Base-by-base conservation (phyloP, 2,797 vertebrate genomes). In the Syndactyla subalaris region DNA sequence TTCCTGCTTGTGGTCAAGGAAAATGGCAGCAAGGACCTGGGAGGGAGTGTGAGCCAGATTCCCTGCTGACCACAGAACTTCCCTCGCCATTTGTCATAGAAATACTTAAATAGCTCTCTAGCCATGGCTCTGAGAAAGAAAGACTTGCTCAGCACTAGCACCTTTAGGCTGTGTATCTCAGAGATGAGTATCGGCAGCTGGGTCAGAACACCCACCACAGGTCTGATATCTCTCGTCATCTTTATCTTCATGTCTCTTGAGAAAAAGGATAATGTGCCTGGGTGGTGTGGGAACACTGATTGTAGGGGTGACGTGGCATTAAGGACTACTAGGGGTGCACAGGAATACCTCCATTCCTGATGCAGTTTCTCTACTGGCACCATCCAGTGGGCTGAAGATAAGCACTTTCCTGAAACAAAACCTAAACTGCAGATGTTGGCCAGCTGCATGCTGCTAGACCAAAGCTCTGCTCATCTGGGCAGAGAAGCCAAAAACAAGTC, bases 1-100 rank as follows among this genome's bases (percentile, higher is more conserved):
- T 93, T 81, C 71, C 55, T 80, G 52, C 66, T 76, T 95, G 91
- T 88, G 91, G 91, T 88, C 51, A 26, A 32, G 71, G 85, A 91
- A 92, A 66, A 92, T 63, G 72, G 58, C 85, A 94, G n/a, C 3
- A 4, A 92, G 57, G 71, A 93, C 76, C 80, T 92, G 45, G 62
- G 72, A 80, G 71, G 81, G 62, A 84, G 15, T 2, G 1, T 84
- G 76, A 96, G 67, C 76, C 76, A 93, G 76, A 45, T 59, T 75
- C 49, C 58, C 66, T 90, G 67, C 83, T 0, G 27, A 91, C 80
- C 88, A 41, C 74, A 87, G 78, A 92, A 57, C 59, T 89, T 93
- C 45, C 82, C 74, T 92, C 0, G 0, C 71, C 55, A 57, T 94
- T 95, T 93, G 70, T 93, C 88, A 82, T 3, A 73, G 66, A 81